Base-by-base conservation (phyloP, 2,888 invertebrate species). In the Trisateles emortualis region DNA sequence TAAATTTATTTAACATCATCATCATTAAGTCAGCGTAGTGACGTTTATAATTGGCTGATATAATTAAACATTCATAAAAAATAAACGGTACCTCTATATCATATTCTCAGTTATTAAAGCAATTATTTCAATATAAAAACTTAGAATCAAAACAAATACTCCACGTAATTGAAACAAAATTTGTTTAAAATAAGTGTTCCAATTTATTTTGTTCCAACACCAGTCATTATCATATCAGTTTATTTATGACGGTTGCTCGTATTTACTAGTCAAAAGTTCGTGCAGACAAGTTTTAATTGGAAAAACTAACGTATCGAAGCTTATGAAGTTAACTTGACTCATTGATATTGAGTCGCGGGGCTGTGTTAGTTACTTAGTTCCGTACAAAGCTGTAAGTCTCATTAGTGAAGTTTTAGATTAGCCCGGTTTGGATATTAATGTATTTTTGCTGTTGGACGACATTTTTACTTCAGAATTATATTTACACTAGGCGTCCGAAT, bases 281-380 rank as follows among this genome's bases (percentile, higher is more conserved):
- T 50, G 49, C 26, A 29, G 11, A 36, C 39, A 83, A 83, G 66
- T 81, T 82, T 77, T 82, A 83, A 82, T 84, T 82, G 73, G 75
- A 52, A 65, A 75, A 79, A 72, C 61, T 68, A 50, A 54, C 58
- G 64, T 63, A 72, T 74, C 59, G 60, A 66, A 52, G 53, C 26
- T 41, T 41, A 22, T 29, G 29, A 30, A 22, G 29, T 13, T 35
- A 41, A 52, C 29, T 52, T 46, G 3, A 33, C 10, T 29, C 29
- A 46, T 61, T 62, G 62, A 2, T 33, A 55, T 64, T 54, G 54
- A 41, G 51, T 40, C 45, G 41, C 46, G 42, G 32, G 38, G 59
- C 44, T 52, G 49, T 48, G 41, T 43, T 47, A 39, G 29, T 49
- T 59, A 43, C 26, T 32, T 17, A 36, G 36, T 44, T 42, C 36